phyloP scores from a whole-genome alignment of 2,797 vertebrate species.

The Halcyon smyrnensis region DNA sequence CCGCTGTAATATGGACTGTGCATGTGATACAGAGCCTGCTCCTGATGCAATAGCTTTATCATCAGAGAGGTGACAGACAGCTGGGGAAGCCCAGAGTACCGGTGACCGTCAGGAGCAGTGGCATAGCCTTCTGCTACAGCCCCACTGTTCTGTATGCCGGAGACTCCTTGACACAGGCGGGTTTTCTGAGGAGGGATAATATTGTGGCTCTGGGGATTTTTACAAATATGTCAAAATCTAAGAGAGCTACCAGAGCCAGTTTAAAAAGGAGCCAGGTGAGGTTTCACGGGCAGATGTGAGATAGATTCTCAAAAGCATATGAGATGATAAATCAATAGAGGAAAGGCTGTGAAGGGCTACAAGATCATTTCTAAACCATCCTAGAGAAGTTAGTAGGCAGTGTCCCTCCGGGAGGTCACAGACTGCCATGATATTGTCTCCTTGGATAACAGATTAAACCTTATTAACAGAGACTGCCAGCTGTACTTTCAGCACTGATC shows the following conservation, averaged over 20 bases:
- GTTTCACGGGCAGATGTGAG: neutral
- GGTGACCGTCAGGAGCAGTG: neutral
- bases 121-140: neutral
- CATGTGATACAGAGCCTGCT: neutral
- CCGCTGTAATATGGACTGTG: accelerated
- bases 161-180: neutral
- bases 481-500: neutral
- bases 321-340: neutral
- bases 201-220: neutral
- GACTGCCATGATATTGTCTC: neutral
- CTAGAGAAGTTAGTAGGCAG: neutral
- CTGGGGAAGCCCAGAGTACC: neutral
- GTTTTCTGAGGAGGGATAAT: neutral
- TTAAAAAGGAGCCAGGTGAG: neutral
- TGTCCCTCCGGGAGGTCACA: neutral
- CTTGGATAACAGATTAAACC: neutral
- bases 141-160: neutral
- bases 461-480: neutral
- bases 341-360: neutral
- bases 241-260: neutral
- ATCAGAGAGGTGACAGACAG: neutral
- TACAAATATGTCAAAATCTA: neutral
- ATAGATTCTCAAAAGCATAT: neutral
- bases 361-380: neutral
- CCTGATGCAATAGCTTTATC: neutral